These are phyloP conservation scores for Sycophaga agraensis DNA, from an alignment of 1,140 invertebrate genomes.

Conservation along the genomic window DNA sequence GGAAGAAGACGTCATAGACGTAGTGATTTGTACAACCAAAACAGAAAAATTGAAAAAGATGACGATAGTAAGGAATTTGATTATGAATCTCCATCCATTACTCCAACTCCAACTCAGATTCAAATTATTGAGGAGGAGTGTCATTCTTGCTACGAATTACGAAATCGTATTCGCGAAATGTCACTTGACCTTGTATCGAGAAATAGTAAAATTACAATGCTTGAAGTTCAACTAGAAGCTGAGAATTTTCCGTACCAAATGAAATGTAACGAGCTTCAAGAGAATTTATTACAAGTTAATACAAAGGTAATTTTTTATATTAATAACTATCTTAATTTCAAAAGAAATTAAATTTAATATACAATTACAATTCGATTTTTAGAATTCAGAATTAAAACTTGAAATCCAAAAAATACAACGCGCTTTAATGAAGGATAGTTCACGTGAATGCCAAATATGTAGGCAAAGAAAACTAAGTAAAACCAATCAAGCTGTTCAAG, in stretches of 20 bases:
- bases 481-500: slow-evolving; percentile 40
- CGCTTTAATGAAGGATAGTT: slow-evolving; percentile 28
- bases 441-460: slow-evolving; percentile 42
- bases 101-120: slow-evolving; percentile 1
- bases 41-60: slow-evolving; percentile 35
- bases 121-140: not conserved
- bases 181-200: slow-evolving; percentile 43
- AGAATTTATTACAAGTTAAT: slow-evolving; percentile 29
- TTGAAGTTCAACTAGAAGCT: slow-evolving; percentile 45
- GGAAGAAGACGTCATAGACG: slow-evolving; percentile 35
- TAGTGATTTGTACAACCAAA: slow-evolving; percentile 43
- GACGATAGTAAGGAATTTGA: slow-evolving; percentile 29
- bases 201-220: slow-evolving; percentile 42
- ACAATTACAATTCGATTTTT: not conserved
- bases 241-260: slow-evolving; percentile 44
- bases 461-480: slow-evolving; percentile 36
- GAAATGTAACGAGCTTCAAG: slow-evolving; percentile 43
- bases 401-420: slow-evolving; percentile 33
- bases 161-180: slow-evolving; percentile 40
- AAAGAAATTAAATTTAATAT: not conserved
- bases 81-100: slow-evolving; percentile 11
- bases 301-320: slow-evolving; percentile 37
- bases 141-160: slow-evolving; percentile 31
- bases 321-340: slow-evolving; percentile 3
- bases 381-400: slow-evolving; percentile 37